Base-by-base conservation (phyloP, 2,113 vertebrate species). In the Aviceda subcristata region DNA sequence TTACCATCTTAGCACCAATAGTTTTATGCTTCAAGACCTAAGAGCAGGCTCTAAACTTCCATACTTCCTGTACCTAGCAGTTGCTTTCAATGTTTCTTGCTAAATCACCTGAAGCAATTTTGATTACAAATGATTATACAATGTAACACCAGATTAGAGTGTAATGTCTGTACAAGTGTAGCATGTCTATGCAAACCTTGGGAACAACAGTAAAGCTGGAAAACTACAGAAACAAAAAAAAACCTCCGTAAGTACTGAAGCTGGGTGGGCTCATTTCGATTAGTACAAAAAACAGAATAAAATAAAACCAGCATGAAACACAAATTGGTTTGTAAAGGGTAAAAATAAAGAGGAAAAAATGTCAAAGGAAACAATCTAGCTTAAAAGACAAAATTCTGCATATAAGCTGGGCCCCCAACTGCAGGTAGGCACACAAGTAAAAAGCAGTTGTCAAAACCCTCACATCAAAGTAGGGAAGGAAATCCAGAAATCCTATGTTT, bases 381-480 rank as follows among this genome's bases (percentile, higher is more conserved):
- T 90, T 83, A 90, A 60, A 87, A 78, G 29, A 50, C 3, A 67
- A 24, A 83, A 16, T 8, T 39, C 3, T 7, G n/a, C 50, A 64
- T 45, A 83, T 59, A 39, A 89, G 6, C 50, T 56, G 41, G 23
- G 36, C 6, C 27, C 36, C 53, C 57, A 73, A 15, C 10, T 45
- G 45, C 62, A 72, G 43, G 32, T 29, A 81, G 55, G 68, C 16
- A 41, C 32, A 50, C 3, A 82, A 78, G 45, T 48, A 95, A 94
- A 96, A 85, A 82, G 66, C 88, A 88, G 59, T 66, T 95, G 85
- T 95, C 81, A 96, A 72, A 97, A 79, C 7, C 30, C 45, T 88
- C 48, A 88, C 81, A 90, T 93, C 77, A 79, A 88, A 82, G 53
- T 6, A 79, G 9, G 10, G 17, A 79, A 81, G 79, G 23, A 24